Conservation (phyloP, 2,113 vertebrate species). For the Alligator mississippiensis region DNA sequence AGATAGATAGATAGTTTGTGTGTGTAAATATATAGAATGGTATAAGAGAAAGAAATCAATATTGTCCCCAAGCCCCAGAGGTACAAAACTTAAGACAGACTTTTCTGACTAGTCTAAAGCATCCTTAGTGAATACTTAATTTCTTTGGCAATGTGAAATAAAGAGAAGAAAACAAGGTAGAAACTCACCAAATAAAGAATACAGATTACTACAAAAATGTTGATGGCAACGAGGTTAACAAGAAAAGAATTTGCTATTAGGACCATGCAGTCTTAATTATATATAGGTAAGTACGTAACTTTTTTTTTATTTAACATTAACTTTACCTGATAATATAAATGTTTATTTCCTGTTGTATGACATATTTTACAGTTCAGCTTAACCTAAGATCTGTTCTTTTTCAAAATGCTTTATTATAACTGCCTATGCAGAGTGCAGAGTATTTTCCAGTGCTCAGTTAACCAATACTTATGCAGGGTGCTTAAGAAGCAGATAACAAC, state of each 20-base stretch:
- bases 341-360: no score
- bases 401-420: neutral
- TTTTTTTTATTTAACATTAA: neutral
- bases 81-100: neutral
- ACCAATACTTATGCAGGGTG: neutral
- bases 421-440: neutral
- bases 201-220: neutral
- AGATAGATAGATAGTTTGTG: no score
- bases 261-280: no score
- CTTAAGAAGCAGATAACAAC: neutral
- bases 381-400: neutral
- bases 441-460: neutral
- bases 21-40: no score
- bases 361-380: neutral
- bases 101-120: neutral
- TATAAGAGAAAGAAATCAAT: no score
- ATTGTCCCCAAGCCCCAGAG: no score
- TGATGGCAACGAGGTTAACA: no score
- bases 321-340: neutral
- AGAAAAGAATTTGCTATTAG: no score
- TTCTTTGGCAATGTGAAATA: neutral
- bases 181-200: neutral
- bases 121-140: neutral
- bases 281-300: no score
- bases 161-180: neutral